Conservation (phyloP, 2,113 vertebrate species). For the Harpagus bidentatus region DNA sequence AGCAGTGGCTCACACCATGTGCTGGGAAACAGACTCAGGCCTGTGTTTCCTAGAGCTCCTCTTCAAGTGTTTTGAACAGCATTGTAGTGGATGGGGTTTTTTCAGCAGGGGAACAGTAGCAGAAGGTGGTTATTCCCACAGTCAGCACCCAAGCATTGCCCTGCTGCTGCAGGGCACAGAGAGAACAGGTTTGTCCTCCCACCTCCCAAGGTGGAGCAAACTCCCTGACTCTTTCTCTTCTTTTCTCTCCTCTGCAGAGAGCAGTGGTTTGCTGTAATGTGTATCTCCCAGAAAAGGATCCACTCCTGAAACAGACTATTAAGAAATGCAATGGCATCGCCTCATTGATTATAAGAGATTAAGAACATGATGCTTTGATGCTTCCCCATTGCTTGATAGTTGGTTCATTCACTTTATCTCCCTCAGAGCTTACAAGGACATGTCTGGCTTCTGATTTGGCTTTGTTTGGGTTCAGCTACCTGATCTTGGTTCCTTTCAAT, state of each 20-base stretch:
- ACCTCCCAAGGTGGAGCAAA: neutral
- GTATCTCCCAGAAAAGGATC: neutral
- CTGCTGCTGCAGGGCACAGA: neutral
- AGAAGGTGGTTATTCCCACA: neutral
- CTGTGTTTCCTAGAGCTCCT: neutral
- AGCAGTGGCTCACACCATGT: accelerated
- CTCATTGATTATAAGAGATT: neutral
- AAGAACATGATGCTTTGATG: neutral
- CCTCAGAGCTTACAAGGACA: neutral
- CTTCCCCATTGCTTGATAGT: neutral
- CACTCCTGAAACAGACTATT: neutral
- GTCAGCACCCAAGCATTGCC: neutral
- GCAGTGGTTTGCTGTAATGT: neutral
- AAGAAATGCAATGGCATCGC: neutral
- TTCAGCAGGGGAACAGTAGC: neutral
- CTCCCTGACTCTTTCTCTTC: neutral
- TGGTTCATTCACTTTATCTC: neutral
- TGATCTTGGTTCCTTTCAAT: neutral
- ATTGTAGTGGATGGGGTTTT: accelerated
- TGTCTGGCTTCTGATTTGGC: neutral
- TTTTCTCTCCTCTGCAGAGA: neutral
- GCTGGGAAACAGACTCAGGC: neutral
- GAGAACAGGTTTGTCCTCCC: neutral
- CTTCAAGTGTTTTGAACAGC: neutral
- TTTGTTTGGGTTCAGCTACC: neutral